These are phyloP conservation scores for Oncorhynchus gorbuscha DNA, from an alignment of 2,113 vertebrate species.

Conservation along the genomic window DNA sequence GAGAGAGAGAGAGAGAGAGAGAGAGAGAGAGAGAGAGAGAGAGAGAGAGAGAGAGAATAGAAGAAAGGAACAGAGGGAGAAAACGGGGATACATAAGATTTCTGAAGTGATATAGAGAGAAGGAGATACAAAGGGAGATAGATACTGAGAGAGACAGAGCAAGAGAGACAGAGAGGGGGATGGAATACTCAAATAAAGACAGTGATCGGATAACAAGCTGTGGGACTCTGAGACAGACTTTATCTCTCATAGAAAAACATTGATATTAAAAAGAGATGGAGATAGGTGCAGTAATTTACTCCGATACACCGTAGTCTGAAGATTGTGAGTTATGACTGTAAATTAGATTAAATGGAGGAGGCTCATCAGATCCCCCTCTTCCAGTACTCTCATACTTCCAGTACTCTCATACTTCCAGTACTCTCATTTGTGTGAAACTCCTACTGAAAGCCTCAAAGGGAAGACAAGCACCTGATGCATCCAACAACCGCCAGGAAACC, in stretches of 20 bases:
- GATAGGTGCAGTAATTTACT: conserved; percentile 46
- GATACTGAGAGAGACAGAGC: too few species aligned
- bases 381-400: background rate
- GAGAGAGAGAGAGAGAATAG: too few species aligned
- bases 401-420: too few species aligned
- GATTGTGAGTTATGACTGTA: conserved; percentile 52
- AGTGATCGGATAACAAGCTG: conserved; percentile 63
- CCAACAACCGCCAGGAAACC: background rate
- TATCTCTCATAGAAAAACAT: conserved; percentile 51
- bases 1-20: too few species aligned
- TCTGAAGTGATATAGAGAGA: too few species aligned
- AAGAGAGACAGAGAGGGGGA: too few species aligned
- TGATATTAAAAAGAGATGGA: conserved; percentile 64
- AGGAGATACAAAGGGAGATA: too few species aligned
- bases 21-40: too few species aligned
- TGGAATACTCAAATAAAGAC: conserved; percentile 47
- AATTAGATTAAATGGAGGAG: conserved; percentile 53
- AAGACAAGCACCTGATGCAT: background rate
- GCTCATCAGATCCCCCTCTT: conserved; percentile 31
- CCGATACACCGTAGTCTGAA: conserved; percentile 25
- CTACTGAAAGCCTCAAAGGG: background rate
- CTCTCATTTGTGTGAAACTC: background rate
- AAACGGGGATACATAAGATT: too few species aligned
- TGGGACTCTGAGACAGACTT: conserved; percentile 47
- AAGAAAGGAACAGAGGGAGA: too few species aligned